These are phyloP conservation scores for Pachypsylla venusta DNA, from an alignment of 1,140 invertebrate species.

Conservation along the genomic window DNA sequence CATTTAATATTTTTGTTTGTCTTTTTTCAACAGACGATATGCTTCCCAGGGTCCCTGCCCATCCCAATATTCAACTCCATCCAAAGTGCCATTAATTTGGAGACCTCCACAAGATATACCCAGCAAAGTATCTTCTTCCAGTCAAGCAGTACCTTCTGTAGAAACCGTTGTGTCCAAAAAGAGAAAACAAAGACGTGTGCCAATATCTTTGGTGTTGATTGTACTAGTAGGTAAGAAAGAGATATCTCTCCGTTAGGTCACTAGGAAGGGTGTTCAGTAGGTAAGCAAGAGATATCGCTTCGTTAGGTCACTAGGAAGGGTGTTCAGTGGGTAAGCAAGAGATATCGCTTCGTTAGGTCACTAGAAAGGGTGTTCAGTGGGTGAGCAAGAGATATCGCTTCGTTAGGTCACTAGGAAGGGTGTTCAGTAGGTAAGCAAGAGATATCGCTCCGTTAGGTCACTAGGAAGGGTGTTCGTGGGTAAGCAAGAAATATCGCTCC, in stretches of 20 bases:
- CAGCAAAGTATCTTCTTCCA: conserved; percentile 14
- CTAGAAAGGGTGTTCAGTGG: too few relatives aligned
- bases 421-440: too few relatives aligned
- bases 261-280: background rate
- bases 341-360: too few relatives aligned
- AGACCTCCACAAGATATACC: conserved; percentile 21
- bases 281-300: background rate
- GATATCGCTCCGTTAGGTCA: too few relatives aligned
- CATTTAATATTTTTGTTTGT: too few relatives aligned
- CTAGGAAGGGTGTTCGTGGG: too few relatives aligned
- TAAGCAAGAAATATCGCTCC: too few relatives aligned
- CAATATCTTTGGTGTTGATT: conserved; percentile 50
- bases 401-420: too few relatives aligned
- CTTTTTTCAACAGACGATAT: background rate
- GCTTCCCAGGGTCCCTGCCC: conserved; percentile 19
- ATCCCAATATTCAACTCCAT: conserved; percentile 47
- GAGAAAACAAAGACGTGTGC: conserved; percentile 35
- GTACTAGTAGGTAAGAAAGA: conserved; percentile 39
- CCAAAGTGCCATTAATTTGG: conserved; percentile 50
- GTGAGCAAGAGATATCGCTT: too few relatives aligned
- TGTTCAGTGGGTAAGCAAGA: background rate
- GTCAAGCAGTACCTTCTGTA: conserved; percentile 26
- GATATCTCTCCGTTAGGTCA: conserved; percentile 28
- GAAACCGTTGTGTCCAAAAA: conserved; percentile 15
- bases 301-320: background rate